phyloP scores from a whole-genome alignment of 2,797 vertebrate species.

The Avahi laniger region DNA sequence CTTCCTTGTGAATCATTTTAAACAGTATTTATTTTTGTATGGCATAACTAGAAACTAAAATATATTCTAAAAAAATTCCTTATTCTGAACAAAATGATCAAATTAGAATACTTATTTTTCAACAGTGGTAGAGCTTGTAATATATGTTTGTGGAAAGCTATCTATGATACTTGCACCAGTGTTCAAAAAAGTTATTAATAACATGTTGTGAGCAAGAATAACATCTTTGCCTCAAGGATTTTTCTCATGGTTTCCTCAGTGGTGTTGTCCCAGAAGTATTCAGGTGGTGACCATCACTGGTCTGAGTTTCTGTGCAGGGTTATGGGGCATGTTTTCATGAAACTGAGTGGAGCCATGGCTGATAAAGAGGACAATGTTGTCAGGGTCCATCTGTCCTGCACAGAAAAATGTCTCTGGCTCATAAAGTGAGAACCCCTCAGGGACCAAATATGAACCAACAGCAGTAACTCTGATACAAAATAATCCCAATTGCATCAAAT shows the following conservation, averaged over 20 bases:
- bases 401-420: conserved; percentile 31
- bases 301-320: conserved; percentile 20
- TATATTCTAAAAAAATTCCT: conserved; percentile 49
- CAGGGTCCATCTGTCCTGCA: neutral
- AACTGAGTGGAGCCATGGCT: neutral
- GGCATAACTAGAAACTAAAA: conserved; percentile 65
- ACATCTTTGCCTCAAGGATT: conserved; percentile 10
- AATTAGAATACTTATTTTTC: conserved; percentile 67
- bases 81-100: conserved; percentile 44
- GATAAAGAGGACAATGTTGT: neutral
- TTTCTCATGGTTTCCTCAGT: conserved; percentile 8
- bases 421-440: conserved; percentile 44
- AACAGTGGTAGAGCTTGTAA: conserved; percentile 54
- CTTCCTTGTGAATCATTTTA: conserved; percentile 74
- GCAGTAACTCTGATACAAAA: conserved; percentile 14
- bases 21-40: conserved; percentile 91
- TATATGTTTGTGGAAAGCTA: conserved; percentile 61
- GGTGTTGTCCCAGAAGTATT: neutral
- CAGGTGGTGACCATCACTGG: neutral
- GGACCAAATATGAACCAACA: conserved; percentile 21
- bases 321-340: neutral
- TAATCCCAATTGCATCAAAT: conserved; percentile 29
- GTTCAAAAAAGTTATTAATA: conserved; percentile 37
- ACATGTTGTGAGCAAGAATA: neutral
- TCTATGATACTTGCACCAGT: conserved; percentile 29